Evolutionary conservation across 2,113 vertebrate species (phyloP), one percentile per base, ranked within the genome.

Genomic region (Burhinus oedicnemus): DNA sequence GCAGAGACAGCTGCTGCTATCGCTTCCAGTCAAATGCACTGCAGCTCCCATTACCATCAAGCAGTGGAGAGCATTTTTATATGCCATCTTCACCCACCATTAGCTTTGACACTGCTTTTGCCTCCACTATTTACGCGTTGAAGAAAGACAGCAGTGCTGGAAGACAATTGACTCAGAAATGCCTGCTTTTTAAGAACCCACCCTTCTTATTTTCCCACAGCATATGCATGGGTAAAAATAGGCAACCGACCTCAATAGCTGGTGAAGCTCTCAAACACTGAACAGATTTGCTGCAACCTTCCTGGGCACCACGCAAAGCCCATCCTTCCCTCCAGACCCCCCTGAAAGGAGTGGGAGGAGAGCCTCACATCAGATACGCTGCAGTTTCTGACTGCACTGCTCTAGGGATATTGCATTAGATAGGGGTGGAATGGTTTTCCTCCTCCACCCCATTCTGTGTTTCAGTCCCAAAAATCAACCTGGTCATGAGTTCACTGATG

Each of bases 241-340:
- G 80, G 54, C 58, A 60, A 14, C 22, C 0, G 0, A 32, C 65
- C 64, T 87, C 2, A 0, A 69, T 68, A 92, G 38, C 45, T 71
- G 23, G 5, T 55, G 60, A 89, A 89, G 68, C 38, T 55, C 52
- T 80, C 22, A 11, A 93, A 77, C 64, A 27, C 34, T 15, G 30
- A 78, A 34, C 8, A 32, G 65, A 89, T 72, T 26, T 87, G 18
- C 58, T 93, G 78, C 52, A 82, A 8, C 82, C 65, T 87, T 82
- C n/a, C 57, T 15, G 36, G 57, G 44, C 69, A 84, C 38, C 1
- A 1, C 0, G 2, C 15, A 94, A 78, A 74, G 19, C 38, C 17
- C 40, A 57, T 76, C 70, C 57, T 75, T 78, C 51, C 23, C 69
- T 71, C 64, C 34, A 84, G 30, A 17, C 5, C 25, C 22, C 34